phyloP scores from a whole-genome alignment of 1,140 invertebrate genomes.

The Ceratosolen solmsi region DNA sequence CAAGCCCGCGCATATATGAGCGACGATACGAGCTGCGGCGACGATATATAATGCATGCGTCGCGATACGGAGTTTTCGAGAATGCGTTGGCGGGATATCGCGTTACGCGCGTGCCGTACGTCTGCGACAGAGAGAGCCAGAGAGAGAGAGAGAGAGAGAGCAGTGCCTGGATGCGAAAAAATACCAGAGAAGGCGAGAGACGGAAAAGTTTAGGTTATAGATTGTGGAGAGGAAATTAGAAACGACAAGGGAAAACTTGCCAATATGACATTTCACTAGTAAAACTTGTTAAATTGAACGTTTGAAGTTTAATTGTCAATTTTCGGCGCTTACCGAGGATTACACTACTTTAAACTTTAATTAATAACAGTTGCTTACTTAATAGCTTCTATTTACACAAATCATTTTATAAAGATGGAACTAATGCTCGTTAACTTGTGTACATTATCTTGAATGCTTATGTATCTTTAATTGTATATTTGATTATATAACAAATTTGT shows the following conservation, averaged over 20 bases:
- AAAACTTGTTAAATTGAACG: neutral
- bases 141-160: neutral
- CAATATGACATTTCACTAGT: too few relatives aligned
- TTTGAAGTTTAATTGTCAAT: neutral
- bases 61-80: constrained; percentile 43
- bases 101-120: constrained; percentile 36
- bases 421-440: too few relatives aligned
- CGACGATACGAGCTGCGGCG: constrained; percentile 14
- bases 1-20: constrained; percentile 21
- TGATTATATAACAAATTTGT: too few relatives aligned
- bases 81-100: constrained; percentile 44
- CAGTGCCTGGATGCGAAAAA: neutral
- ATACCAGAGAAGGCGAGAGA: neutral
- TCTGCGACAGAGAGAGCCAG: neutral
- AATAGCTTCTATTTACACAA: too few relatives aligned
- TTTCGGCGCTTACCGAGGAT: neutral
- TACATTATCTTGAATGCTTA: too few relatives aligned
- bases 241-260: neutral
- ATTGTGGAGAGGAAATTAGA: neutral
- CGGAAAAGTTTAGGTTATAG: too few relatives aligned
- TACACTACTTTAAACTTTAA: neutral
- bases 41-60: neutral
- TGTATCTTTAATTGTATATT: too few relatives aligned
- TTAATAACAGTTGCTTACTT: too few relatives aligned
- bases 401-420: too few relatives aligned